Conservation (phyloP, 2,113 vertebrate genomes). For the Orcinus orca region DNA sequence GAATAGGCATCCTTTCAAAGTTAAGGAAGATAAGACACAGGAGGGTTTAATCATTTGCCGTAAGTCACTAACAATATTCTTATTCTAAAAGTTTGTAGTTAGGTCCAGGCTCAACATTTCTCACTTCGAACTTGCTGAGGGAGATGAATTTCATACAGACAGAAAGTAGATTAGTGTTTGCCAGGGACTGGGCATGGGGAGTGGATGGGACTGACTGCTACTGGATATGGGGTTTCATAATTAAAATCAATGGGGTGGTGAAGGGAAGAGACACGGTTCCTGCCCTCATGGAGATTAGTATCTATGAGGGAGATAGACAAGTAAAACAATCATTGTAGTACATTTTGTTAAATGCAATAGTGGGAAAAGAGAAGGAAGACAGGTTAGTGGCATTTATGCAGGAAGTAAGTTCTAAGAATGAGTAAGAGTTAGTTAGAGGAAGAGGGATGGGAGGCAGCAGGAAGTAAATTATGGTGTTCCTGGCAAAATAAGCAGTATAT, state of each 20-base stretch:
- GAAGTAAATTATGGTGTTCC: not conserved
- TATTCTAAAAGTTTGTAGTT: not conserved
- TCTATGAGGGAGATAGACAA: not conserved
- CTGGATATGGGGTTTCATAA: not conserved
- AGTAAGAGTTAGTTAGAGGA: not conserved
- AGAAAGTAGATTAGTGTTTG: not conserved
- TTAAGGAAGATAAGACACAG: not conserved
- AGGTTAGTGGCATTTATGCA: not conserved
- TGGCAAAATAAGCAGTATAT: not conserved
- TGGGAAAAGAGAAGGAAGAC: not conserved
- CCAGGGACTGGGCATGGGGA: too few species aligned
- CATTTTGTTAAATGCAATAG: not conserved
- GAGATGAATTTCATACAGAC: not conserved
- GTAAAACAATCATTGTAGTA: not conserved
- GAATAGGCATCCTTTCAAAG: not conserved
- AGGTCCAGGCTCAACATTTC: not conserved
- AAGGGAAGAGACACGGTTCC: not conserved
- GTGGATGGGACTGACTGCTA: not conserved
- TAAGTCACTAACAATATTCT: not conserved
- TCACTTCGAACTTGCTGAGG: not conserved
- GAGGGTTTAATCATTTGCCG: not conserved
- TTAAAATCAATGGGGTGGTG: not conserved
- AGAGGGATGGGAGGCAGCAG: not conserved
- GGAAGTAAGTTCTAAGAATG: not conserved
- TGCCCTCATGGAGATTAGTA: not conserved